Evolutionary conservation across 2,888 invertebrate species (phyloP).

Genomic region (Acanthacorydalis orientalis): DNA sequence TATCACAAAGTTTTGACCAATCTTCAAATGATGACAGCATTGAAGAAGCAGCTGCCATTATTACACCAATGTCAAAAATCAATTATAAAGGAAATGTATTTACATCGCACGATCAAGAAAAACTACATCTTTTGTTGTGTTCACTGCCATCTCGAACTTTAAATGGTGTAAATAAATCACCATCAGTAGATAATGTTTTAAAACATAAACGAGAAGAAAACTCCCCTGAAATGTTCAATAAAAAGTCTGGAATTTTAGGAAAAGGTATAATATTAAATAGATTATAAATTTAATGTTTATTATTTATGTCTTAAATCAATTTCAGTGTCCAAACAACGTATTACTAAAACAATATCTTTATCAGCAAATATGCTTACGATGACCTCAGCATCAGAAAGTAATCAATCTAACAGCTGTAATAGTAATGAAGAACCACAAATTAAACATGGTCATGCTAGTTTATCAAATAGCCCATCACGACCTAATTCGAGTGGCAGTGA

Average conservation of each 20-base stretch:
- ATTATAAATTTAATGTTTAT: neutral
- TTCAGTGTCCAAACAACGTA: constrained; percentile 13
- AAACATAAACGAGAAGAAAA: constrained; percentile 9
- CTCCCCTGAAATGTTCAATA: constrained; percentile 18
- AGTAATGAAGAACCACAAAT: neutral
- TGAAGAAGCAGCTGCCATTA: constrained; percentile 27
- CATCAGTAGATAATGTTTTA: constrained; percentile 1
- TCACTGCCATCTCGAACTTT: constrained; percentile 18
- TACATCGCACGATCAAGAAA: constrained; percentile 15
- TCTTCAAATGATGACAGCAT: constrained; percentile 19
- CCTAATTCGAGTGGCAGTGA: constrained; percentile 5
- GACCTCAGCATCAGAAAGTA: neutral
- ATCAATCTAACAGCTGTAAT: neutral
- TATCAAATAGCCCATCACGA: neutral
- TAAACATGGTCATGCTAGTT: neutral
- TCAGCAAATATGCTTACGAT: constrained; percentile 3
- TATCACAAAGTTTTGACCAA: constrained; percentile 9
- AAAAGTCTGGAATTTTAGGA: constrained; percentile 21
- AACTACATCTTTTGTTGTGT: constrained; percentile 21
- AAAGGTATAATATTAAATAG: constrained; percentile 21
- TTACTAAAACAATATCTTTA: constrained; percentile 10
- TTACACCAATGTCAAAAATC: constrained; percentile 6
- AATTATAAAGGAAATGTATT: constrained; percentile 4
- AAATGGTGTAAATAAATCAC: constrained; percentile 10
- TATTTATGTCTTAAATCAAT: constrained; percentile 6